Base-by-base conservation (phyloP, 2,888 invertebrate genomes). In the Heterodera filipjevi region DNA sequence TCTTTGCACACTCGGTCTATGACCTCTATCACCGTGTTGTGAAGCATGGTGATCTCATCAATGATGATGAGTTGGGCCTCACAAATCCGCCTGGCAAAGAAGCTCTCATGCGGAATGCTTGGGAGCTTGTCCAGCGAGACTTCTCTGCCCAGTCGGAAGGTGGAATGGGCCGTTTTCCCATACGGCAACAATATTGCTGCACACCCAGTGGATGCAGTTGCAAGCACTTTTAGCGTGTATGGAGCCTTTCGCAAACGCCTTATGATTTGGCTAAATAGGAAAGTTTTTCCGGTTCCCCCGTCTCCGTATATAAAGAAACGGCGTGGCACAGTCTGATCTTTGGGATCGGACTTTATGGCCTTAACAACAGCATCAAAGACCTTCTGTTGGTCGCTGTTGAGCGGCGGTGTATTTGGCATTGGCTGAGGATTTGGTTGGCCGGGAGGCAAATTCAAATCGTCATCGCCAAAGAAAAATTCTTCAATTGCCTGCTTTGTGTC, bases 111-210 rank as follows among this genome's bases (percentile, higher is more conserved):
- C 1, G 44, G 66, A 14, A 79, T 59, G n/a, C 32, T 39, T 2
- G 77, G 72, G 2, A 66, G 19, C 32, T 66, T 49, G 22, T 77
- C 72, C 22, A 27, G 0, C 0, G 39, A 35, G 30, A 73, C 30
- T 14, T 77, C 70, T 19, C 66, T 53, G 12, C 53, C 46, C 12
- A 81, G 39, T 10, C 64, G 12, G 66, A 91, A 83, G 49, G 85
- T 84, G 14, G 89, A 89, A 87, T 90, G 90, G 14, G 89, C 89
- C 46, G 90, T 90, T 81, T 87, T 82, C 10, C 90, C 90, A 19
- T 33, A 66, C 2, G 66, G 66, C 33, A 66, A 19, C 30, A 66
- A 33, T 16, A 66, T 33, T 2, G 72, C 72, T 71, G 72, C 72
- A 27, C 46, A 49, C 16, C 72, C 72, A 46, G 72, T 71, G 8